Evolutionary conservation across 2,113 vertebrate genomes (phyloP).

Genomic region (Ctenomys sociabilis): DNA sequence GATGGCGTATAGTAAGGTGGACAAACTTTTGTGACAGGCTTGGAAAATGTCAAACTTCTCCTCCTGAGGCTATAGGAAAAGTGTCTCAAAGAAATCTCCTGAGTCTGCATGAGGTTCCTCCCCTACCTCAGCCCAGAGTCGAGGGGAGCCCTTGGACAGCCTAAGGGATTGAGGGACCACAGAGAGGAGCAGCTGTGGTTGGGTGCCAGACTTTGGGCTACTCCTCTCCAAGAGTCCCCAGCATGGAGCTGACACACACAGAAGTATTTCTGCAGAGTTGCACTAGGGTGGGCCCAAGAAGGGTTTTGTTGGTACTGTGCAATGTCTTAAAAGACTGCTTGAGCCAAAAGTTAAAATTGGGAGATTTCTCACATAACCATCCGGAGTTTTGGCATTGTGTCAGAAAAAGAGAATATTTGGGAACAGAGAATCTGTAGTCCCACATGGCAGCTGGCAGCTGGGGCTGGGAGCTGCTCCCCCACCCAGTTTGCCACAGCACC

Average conservation of each 20-base stretch:
- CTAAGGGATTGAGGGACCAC: too few relatives aligned
- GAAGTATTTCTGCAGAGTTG: not conserved
- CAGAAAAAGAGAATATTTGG: not conserved
- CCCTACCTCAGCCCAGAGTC: not conserved
- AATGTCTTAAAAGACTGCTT: not conserved
- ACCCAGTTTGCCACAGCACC: not conserved
- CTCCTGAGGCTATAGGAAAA: not conserved
- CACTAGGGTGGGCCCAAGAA: not conserved
- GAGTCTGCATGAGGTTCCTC: not conserved
- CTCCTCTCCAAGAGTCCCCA: not conserved
- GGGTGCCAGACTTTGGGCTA: not conserved
- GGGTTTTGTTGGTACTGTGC: not conserved
- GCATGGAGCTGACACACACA: not conserved
- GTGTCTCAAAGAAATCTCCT: not conserved
- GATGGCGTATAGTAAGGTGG: too few relatives aligned
- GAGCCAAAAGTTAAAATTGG: constrained; percentile 24
- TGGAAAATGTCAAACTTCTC: not conserved
- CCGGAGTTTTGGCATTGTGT: constrained; percentile 40
- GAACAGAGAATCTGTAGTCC: not conserved
- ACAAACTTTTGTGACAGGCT: not conserved
- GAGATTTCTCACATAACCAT: constrained; percentile 5
- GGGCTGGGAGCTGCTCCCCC: not conserved
- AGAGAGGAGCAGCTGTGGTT: not conserved
- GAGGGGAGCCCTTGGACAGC: not conserved
- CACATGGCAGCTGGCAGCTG: not conserved